Conservation (phyloP, 2,797 vertebrate genomes). For the Hydrocynus forskahlii region DNA sequence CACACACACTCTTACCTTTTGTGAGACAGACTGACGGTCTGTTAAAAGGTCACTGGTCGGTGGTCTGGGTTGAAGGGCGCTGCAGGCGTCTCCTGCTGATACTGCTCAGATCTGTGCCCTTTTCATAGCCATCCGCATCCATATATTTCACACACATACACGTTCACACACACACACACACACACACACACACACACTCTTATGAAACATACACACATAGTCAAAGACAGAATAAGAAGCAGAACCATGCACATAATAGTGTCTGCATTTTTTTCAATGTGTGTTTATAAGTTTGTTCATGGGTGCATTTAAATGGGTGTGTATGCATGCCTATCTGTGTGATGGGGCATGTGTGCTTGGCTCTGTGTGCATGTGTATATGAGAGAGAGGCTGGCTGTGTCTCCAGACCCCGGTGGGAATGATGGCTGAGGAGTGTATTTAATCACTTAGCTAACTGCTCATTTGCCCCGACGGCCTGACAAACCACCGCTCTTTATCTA, state of each 20-base stretch:
- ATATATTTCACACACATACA: slow-evolving; percentile 61
- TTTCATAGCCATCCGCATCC: slow-evolving; percentile 75
- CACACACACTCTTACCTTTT: slow-evolving; percentile 59
- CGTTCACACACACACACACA: slow-evolving; percentile 49
- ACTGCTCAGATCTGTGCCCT: slow-evolving; percentile 73
- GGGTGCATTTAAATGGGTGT: background rate
- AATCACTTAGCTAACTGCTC: slow-evolving; percentile 82
- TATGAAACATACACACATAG: too few relatives aligned
- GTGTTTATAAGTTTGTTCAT: background rate
- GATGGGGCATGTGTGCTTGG: background rate
- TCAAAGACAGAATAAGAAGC: background rate
- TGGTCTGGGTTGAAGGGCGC: slow-evolving; percentile 69
- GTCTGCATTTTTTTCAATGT: background rate
- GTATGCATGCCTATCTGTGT: background rate
- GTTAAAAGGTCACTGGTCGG: slow-evolving; percentile 75
- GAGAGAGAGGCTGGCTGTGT: slow-evolving; percentile 59
- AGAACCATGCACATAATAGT: background rate
- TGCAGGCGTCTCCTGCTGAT: slow-evolving; percentile 69
- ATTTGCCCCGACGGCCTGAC: slow-evolving; percentile 74
- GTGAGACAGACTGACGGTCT: slow-evolving; percentile 35
- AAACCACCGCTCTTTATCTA: slow-evolving; percentile 72
- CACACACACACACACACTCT: slow-evolving; percentile 18
- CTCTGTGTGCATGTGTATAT: background rate
- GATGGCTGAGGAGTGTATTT: slow-evolving; percentile 78
- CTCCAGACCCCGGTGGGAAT: slow-evolving; percentile 71